These are phyloP conservation scores for Tachina lurida DNA, from an alignment of 2,888 invertebrate species.

Conservation along the genomic window DNA sequence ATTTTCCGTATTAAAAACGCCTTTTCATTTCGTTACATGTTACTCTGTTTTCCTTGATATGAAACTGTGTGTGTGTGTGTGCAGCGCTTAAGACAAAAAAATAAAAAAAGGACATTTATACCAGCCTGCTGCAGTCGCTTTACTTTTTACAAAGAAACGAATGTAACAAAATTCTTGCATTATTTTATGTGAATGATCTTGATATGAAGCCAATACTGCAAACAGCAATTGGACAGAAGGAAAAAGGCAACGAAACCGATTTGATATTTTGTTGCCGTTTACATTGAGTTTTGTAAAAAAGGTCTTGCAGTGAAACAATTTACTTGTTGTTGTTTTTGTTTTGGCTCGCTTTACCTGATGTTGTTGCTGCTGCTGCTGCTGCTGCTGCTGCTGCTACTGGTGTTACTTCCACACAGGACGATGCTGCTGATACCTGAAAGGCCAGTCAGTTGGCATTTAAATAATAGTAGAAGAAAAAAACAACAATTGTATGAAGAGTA, in stretches of 20 bases:
- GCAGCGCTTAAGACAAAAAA: background rate
- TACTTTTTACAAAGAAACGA: constrained; percentile 8
- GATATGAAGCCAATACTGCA: constrained; percentile 53
- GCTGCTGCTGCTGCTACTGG: background rate
- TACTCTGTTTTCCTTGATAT: constrained; percentile 73
- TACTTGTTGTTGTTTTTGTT: constrained; percentile 2
- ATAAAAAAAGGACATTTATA: background rate
- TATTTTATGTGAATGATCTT: constrained; percentile 43
- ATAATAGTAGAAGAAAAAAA: constrained; percentile 19
- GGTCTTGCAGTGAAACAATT: constrained; percentile 18
- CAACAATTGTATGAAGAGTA: background rate
- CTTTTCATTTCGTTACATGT: constrained; percentile 75
- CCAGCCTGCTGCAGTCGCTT: background rate
- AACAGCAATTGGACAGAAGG: background rate
- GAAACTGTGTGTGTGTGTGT: background rate
- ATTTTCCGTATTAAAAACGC: constrained; percentile 79
- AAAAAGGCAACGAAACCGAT: constrained; percentile 9
- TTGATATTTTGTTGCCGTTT: constrained; percentile 28
- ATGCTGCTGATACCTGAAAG: constrained; percentile 32
- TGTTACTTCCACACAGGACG: background rate
- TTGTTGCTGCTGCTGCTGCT: constrained; percentile 3
- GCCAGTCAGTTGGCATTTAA: constrained; percentile 42
- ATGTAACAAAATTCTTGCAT: constrained; percentile 35
- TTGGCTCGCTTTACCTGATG: background rate
- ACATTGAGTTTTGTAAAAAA: constrained; percentile 12